phyloP scores from a whole-genome alignment of 2,888 invertebrate species.

The Polymixis lichenea region DNA sequence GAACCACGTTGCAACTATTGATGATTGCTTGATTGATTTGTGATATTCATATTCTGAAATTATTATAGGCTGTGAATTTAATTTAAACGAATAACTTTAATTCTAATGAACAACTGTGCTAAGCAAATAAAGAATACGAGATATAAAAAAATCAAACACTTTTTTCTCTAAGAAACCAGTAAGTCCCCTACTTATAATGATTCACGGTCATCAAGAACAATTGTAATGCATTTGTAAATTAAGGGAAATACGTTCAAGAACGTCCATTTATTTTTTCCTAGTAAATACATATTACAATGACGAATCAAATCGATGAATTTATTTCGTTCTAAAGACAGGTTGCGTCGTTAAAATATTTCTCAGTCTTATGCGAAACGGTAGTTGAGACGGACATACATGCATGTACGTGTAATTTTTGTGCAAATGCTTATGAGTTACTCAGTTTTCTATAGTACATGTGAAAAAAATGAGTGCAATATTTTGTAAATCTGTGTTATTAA shows the following conservation, averaged over 20 bases:
- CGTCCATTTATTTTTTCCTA: neutral
- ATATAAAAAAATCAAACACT: neutral
- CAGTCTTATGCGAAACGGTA: slow-evolving; percentile 14
- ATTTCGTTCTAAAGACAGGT: slow-evolving; percentile 8
- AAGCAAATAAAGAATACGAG: no score
- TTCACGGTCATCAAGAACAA: neutral
- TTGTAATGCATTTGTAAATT: slow-evolving; percentile 13
- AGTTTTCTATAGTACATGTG: no score
- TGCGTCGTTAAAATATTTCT: slow-evolving; percentile 10
- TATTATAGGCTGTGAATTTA: no score
- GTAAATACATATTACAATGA: slow-evolving; percentile 17
- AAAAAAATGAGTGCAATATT: neutral
- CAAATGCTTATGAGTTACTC: neutral
- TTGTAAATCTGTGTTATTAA: slow-evolving; percentile 14
- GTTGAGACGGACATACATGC: neutral
- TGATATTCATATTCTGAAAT: neutral
- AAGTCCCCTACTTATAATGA: neutral
- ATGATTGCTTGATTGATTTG: neutral
- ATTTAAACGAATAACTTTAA: neutral
- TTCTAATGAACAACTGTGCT: neutral
- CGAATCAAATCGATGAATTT: slow-evolving; percentile 20
- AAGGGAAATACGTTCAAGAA: slow-evolving; percentile 8
- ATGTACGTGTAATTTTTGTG: neutral
- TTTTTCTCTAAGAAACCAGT: neutral
- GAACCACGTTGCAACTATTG: neutral